Percentiles rank a stretch among this genome's conserved stretches.
Conservation (phyloP, 1,140 invertebrate species). For the Conus betulinus region DNA sequence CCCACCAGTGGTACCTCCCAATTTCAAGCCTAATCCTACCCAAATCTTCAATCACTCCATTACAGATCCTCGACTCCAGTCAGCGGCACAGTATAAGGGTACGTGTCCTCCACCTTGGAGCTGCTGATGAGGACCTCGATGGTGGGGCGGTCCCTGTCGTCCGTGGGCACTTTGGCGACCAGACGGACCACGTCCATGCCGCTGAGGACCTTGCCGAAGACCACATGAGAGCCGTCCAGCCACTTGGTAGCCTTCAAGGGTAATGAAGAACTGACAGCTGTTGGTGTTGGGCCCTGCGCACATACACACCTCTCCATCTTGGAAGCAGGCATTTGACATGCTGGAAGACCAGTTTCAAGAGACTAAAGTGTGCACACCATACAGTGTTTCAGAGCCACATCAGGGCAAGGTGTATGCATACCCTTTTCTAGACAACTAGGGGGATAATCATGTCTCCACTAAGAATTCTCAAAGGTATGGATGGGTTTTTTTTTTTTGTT, state of each 20-base stretch:
- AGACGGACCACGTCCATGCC: conserved; percentile 83
- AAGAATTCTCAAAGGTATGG: too few relatives aligned
- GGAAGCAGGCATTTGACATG: conserved; percentile 32
- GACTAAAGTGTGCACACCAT: too few relatives aligned
- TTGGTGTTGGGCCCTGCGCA: conserved; percentile 83
- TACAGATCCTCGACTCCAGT: background rate
- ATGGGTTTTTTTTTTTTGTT: too few relatives aligned
- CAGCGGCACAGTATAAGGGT: background rate
- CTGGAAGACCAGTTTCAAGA: too few relatives aligned
- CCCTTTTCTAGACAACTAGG: too few relatives aligned
- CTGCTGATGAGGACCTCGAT: background rate
- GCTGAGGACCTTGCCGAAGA: conserved; percentile 94
- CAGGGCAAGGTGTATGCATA: too few relatives aligned
- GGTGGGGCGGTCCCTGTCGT: conserved; percentile 65
- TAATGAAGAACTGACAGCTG: conserved; percentile 78
- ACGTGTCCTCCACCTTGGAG: background rate
- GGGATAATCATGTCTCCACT: too few relatives aligned
- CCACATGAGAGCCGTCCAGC: conserved; percentile 94
- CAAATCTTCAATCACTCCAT: too few relatives aligned
- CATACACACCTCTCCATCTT: conserved; percentile 70
- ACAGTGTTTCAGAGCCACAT: too few relatives aligned
- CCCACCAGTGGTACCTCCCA: too few relatives aligned
- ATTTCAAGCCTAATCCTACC: too few relatives aligned
- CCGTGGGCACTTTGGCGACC: conserved; percentile 78
- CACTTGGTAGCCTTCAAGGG: conserved; percentile 92